phyloP scores from a whole-genome alignment of 2,797 vertebrate species.

The Pyrrhura leucotis region DNA sequence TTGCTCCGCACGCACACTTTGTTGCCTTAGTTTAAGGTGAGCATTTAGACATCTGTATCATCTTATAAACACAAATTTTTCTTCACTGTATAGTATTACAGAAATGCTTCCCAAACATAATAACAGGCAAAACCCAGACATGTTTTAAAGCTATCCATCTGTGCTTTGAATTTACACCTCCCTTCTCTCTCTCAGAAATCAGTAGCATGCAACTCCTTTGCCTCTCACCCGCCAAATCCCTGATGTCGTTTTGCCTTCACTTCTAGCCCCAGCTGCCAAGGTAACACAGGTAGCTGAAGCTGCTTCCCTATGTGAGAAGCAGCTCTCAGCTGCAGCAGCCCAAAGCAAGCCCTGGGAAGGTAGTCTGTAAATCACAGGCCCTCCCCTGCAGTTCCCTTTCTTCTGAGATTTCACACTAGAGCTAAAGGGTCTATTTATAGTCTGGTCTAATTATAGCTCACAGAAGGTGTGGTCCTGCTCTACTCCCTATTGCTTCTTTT shows the following conservation, averaged over 20 bases:
- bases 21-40: not conserved
- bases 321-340: not conserved
- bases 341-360: not conserved
- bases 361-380: not conserved
- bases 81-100: not conserved
- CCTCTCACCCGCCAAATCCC: rapidly evolving
- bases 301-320: not conserved
- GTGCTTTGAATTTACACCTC: not conserved
- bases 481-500: not conserved
- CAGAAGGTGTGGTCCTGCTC: not conserved
- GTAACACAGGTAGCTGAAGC: not conserved
- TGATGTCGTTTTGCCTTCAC: not conserved
- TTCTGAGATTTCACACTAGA: not conserved
- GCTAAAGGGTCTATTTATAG: not conserved
- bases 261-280: not conserved
- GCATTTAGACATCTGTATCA: not conserved
- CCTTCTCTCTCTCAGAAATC: not conserved
- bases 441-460: not conserved
- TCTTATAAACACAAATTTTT: not conserved
- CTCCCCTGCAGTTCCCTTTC: not conserved
- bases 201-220: not conserved
- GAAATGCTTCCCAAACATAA: not conserved
- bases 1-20: not conserved
- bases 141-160: not conserved
- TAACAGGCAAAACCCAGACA: not conserved